Evolutionary conservation across 2,888 invertebrate genomes (phyloP).

Genomic region (Corythucha ciliata): DNA sequence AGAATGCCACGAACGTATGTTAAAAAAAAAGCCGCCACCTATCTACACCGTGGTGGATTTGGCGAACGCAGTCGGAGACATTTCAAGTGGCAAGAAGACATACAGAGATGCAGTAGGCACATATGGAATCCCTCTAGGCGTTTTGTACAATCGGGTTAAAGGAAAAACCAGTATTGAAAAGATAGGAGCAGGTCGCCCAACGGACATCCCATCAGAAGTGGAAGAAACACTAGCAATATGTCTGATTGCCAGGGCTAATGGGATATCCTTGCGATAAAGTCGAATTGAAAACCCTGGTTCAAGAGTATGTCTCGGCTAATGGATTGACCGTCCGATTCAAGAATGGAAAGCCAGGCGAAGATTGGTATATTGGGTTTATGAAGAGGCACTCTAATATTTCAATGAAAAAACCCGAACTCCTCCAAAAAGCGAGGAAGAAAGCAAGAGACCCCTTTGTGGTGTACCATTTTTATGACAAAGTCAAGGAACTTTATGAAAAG

Average conservation of each 20-base stretch:
- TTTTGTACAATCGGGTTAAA: too few relatives aligned
- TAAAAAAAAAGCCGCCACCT: too few relatives aligned
- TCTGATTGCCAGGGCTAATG: conserved; percentile 32
- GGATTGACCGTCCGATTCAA: conserved; percentile 12
- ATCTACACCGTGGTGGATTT: too few relatives aligned
- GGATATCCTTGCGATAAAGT: conserved; percentile 35
- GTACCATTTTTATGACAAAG: conserved; percentile 35
- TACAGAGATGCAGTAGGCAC: too few relatives aligned
- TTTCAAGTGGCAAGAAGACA: too few relatives aligned
- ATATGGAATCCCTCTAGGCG: too few relatives aligned
- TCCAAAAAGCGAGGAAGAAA: conserved; percentile 34
- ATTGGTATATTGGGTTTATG: conserved; percentile 31
- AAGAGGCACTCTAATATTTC: conserved; percentile 27
- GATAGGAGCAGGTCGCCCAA: too few relatives aligned
- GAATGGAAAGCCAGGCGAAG: conserved; percentile 34
- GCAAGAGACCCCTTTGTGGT: conserved; percentile 34
- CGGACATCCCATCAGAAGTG: neutral
- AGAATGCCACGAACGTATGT: too few relatives aligned
- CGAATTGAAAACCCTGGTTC: conserved; percentile 32
- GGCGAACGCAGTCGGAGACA: too few relatives aligned
- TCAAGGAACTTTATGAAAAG: conserved; percentile 26
- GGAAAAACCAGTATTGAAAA: too few relatives aligned
- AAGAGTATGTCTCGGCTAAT: conserved; percentile 11
- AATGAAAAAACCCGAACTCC: conserved; percentile 36
- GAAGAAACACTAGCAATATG: conserved; percentile 26